Base-by-base conservation (phyloP, 1,140 invertebrate species). In the Chironomus striatipennis region DNA sequence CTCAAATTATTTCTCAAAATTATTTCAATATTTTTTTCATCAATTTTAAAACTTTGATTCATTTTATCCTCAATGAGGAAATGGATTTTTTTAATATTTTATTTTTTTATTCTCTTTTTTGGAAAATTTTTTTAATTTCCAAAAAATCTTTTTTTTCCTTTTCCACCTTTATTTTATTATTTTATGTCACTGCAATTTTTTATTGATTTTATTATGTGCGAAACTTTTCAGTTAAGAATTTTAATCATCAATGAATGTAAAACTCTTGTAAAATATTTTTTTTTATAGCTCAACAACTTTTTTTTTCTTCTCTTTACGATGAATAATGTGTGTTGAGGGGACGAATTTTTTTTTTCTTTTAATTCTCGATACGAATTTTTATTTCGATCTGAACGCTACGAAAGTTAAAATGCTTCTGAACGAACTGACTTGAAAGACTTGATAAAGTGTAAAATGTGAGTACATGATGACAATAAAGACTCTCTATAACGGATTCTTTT, bases 211-310 rank as follows among this genome's bases (percentile, higher is more conserved):
- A 67, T 3, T 17, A 67, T 17, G 8, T 34, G 24, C 24, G 5
- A 34, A 34, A 1, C 5, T 34, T 34, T 34, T 34, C 24, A 34
- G n/a, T n/a, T n/a, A 34, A 34, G 24, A 34, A 34, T 34, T 34
- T 34, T 5, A 34, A 34, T n/a, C n/a, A n/a, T n/a, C n/a, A n/a
- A n/a, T n/a, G n/a, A n/a, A n/a, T n/a, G n/a, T n/a, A n/a, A n/a
- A n/a, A n/a, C n/a, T n/a, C n/a, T n/a, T n/a, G n/a, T n/a, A n/a
- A n/a, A n/a, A n/a, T 34, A 34, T 34, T 34, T 34, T 21, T 18
- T 70, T 70, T 70, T 70, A 21, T 70, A 9, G 65, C 20, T 70
- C 65, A 70, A 70, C 65, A 70, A 70, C 18, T 67, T 67, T n/a
- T 7, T 18, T 67, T 67, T 67, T 7, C n/a, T 67, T 67, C n/a